Evolutionary conservation across 2,888 invertebrate species (phyloP).

Genomic region (Drosophila imparisetae): DNA sequence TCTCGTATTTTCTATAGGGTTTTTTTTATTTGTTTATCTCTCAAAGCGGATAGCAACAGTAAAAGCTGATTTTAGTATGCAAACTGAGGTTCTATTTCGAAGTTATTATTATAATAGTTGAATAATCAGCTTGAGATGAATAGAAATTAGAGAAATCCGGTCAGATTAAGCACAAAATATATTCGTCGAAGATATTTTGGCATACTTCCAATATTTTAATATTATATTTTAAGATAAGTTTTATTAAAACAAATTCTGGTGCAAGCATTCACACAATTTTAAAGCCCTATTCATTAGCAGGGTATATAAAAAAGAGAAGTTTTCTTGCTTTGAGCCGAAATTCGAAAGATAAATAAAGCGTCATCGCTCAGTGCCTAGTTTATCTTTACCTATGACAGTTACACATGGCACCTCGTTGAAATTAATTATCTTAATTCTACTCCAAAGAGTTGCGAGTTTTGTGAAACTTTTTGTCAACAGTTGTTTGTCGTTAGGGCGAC

Average conservation of each 20-base stretch:
- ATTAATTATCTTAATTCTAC: constrained; percentile 59
- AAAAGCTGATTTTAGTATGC: background rate
- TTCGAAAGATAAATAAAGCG: constrained; percentile 4
- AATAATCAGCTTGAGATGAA: background rate
- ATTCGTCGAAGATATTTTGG: background rate
- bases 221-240: background rate
- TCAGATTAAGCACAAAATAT: background rate
- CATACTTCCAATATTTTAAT: too few species aligned
- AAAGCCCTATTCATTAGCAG: background rate
- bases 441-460: constrained; percentile 25
- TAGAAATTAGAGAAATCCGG: background rate
- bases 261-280: background rate
- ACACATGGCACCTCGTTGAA: constrained; percentile 38
- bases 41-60: too few species aligned
- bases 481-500: constrained; percentile 59
- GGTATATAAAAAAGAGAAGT: background rate
- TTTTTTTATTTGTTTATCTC: background rate
- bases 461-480: constrained; percentile 64
- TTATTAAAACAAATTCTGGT: background rate
- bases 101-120: background rate
- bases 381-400: constrained; percentile 42
- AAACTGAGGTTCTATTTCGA: background rate
- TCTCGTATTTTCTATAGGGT: background rate
- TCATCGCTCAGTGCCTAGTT: constrained; percentile 6
- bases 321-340: background rate